phyloP scores from a whole-genome alignment of 2,888 invertebrate genomes.

The Conchocele bisecta region DNA sequence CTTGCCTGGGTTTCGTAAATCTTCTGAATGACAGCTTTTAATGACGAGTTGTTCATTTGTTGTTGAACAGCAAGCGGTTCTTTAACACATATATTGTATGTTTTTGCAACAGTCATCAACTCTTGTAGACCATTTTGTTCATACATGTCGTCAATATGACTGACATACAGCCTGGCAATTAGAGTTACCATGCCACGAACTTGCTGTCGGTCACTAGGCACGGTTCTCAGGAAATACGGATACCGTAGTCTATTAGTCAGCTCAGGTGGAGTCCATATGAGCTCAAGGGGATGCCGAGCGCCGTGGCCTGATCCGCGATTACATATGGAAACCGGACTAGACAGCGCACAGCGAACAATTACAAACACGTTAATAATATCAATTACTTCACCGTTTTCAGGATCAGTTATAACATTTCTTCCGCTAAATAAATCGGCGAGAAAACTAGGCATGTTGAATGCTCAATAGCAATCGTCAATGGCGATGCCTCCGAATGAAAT shows the following conservation, averaged over 20 bases:
- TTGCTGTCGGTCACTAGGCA: conserved; percentile 68
- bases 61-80: conserved; percentile 50
- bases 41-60: conserved; percentile 17
- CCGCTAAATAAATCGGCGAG: conserved; percentile 59
- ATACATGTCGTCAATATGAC: conserved; percentile 67
- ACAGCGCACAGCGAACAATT: conserved; percentile 85
- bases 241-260: conserved; percentile 64
- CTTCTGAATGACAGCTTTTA: conserved; percentile 21
- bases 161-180: conserved; percentile 56
- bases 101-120: conserved; percentile 57
- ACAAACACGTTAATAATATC: conserved; percentile 75
- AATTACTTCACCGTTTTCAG: conserved; percentile 37
- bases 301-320: conserved; percentile 60
- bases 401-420: conserved; percentile 45
- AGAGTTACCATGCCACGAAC: conserved; percentile 66
- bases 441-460: conserved; percentile 53
- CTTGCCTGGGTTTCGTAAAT: conserved; percentile 34
- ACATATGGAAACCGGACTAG: conserved; percentile 64
- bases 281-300: conserved; percentile 65
- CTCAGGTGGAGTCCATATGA: conserved; percentile 64
- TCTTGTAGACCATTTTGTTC: conserved; percentile 64
- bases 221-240: conserved; percentile 70
- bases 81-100: conserved; percentile 69
- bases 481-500: conserved; percentile 62
- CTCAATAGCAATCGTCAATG: conserved; percentile 70